Percentiles rank a stretch among this genome's conserved stretches.
These are phyloP conservation scores for Papilio polytes DNA, from an alignment of 1,140 invertebrate genomes.

Conservation along the genomic window DNA sequence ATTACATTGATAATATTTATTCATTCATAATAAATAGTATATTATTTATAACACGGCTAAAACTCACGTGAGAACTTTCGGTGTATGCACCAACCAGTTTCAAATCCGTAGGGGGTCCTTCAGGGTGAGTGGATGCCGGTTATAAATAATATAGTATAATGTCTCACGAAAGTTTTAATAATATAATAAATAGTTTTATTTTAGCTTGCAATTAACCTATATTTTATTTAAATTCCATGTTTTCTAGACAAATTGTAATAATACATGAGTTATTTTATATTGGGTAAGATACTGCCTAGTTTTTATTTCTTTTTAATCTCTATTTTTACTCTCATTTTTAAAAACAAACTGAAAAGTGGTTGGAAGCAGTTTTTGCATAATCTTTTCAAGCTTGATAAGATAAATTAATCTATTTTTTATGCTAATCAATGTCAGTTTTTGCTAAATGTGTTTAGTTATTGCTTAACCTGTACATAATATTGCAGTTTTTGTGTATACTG, in stretches of 20 bases:
- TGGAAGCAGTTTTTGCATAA: background rate
- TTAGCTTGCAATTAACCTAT: background rate
- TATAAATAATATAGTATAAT: no score
- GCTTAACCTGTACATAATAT: background rate
- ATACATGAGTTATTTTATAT: background rate
- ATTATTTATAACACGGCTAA: no score
- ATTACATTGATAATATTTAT: background rate
- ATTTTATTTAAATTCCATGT: background rate
- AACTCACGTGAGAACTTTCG: no score
- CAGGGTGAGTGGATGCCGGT: no score
- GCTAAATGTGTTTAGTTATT: slow-evolving; percentile 10
- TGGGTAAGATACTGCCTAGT: background rate
- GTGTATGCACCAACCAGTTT: no score
- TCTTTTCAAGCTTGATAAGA: slow-evolving; percentile 33
- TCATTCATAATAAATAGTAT: background rate
- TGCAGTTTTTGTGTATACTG: background rate
- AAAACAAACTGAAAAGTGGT: background rate
- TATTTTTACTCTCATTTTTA: background rate
- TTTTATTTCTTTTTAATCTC: background rate
- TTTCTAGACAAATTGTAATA: background rate
- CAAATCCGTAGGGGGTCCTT: no score
- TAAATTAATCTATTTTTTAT: slow-evolving; percentile 24
- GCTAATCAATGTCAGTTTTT: slow-evolving; percentile 12
- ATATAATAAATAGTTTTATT: background rate
- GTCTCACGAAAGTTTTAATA: no score